These are phyloP conservation scores for Saimiri boliviensis DNA, from an alignment of 2,113 vertebrate genomes.

Conservation along the genomic window DNA sequence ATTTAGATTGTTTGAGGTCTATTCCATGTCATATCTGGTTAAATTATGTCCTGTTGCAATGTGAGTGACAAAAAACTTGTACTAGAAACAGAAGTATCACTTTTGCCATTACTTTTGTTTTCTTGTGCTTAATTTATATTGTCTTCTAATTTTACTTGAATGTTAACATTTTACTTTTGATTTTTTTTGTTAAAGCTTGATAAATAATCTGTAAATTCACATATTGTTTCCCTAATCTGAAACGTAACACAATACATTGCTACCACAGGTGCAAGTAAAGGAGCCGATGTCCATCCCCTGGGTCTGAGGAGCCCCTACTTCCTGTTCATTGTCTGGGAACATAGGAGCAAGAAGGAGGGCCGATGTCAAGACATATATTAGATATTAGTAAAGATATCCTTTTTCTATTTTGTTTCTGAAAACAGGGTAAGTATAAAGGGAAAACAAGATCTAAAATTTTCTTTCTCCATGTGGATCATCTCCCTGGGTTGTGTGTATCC, in stretches of 20 bases:
- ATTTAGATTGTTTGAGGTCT: not conserved
- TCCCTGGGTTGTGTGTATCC: too few species aligned
- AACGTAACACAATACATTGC: too few species aligned
- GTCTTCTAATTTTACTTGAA: not conserved
- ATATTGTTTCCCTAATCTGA: not conserved
- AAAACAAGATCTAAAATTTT: not conserved
- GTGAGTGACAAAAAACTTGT: not conserved
- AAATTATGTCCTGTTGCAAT: not conserved
- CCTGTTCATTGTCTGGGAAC: not conserved
- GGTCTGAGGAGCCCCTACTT: accelerated
- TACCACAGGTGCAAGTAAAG: not conserved
- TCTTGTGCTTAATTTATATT: not conserved
- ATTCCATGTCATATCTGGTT: not conserved
- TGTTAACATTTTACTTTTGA: conserved; percentile 1
- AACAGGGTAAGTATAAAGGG: not conserved
- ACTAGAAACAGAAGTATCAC: not conserved
- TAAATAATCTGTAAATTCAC: not conserved
- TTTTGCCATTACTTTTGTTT: not conserved
- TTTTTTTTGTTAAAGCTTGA: not conserved
- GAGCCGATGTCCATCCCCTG: accelerated
- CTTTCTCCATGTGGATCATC: not conserved
- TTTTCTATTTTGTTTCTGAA: not conserved
- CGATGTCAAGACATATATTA: not conserved
- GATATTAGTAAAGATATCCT: not conserved
- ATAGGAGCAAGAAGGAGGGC: not conserved